These are phyloP conservation scores for Torymus aiolomorphi DNA, from an alignment of 2,888 invertebrate genomes.

Conservation along the genomic window DNA sequence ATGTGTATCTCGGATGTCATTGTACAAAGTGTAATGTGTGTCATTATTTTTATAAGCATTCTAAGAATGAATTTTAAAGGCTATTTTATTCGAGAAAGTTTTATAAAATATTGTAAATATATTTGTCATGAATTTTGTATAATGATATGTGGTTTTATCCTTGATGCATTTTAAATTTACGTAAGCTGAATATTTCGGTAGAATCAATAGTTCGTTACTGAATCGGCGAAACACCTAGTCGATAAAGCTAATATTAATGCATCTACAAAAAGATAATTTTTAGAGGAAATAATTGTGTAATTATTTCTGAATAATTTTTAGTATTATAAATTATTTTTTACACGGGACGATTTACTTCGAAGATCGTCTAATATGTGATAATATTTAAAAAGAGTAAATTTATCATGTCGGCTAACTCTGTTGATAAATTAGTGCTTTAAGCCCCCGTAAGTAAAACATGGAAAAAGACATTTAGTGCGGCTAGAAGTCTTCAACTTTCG, in stretches of 20 bases:
- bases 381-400: conserved; percentile 22
- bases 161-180: not conserved
- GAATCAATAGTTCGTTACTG: not conserved
- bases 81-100: too few relatives aligned
- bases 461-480: conserved; percentile 54
- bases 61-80: too few relatives aligned
- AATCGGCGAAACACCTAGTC: conserved; percentile 1
- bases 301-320: conserved; percentile 27
- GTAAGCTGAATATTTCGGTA: not conserved
- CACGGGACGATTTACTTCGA: not conserved
- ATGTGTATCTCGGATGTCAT: too few relatives aligned
- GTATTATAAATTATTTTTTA: conserved; percentile 21
- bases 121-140: too few relatives aligned
- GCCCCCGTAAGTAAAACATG: conserved; percentile 52
- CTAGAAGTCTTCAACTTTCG: conserved; percentile 52
- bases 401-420: conserved; percentile 10
- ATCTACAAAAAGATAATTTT: not conserved
- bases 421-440: conserved; percentile 38
- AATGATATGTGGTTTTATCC: too few relatives aligned
- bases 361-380: conserved; percentile 43
- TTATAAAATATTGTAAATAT: too few relatives aligned
- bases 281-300: not conserved
- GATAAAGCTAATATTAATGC: not conserved
- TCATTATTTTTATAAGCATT: too few relatives aligned
- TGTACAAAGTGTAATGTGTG: too few relatives aligned